Evolutionary conservation across 2,797 vertebrate species (phyloP), one percentile per base, ranked within the genome.

Genomic region (Periophthalmus magnuspinnatus): DNA sequence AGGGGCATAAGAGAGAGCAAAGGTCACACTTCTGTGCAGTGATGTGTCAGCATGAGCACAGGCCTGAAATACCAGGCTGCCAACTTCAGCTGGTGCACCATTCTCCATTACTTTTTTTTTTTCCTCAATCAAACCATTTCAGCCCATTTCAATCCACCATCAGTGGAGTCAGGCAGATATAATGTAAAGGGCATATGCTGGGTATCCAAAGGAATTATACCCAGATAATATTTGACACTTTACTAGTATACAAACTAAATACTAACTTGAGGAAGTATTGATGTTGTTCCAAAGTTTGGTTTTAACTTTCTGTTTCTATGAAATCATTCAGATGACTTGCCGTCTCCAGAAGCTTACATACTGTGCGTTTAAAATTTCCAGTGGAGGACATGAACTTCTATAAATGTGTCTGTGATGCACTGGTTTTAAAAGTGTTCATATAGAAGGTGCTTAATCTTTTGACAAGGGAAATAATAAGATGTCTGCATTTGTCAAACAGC

Each of bases 21-120:
- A 91, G 87, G 90, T 93, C 91, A 92, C 78, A 79, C 80, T 81
- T 87, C 83, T 67, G 82, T 77, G 82, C 83, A 85, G 67, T 90
- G 86, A 90, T 89, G 86, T 83, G 81, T 90, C 91, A 93, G 89
- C 85, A 84, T 41, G 84, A 86, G 75, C 69, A 76, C 75, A 72
- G 81, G 79, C 77, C 84, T 86, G 86, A 91, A 92, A 90, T 90
- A 89, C 80, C 79, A 78, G 85, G 28, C 84, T 62, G 56, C 21
- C 78, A 54, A 72, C 67, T 57, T 71, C 61, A 90, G 86, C 90
- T 93, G 87, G 83, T 86, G 75, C 72, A 55, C 71, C 84, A 84
- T 81, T 78, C 71, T 85, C 81, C 80, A 76, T 11, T 45, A 11
- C 67, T 68, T 86, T 85, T 85, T 82, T 82, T 84, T 88, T 90